Evolutionary conservation across 2,113 vertebrate genomes (phyloP), one percentile per base, ranked within the genome.

Genomic region (Leucoraja erinaceus): DNA sequence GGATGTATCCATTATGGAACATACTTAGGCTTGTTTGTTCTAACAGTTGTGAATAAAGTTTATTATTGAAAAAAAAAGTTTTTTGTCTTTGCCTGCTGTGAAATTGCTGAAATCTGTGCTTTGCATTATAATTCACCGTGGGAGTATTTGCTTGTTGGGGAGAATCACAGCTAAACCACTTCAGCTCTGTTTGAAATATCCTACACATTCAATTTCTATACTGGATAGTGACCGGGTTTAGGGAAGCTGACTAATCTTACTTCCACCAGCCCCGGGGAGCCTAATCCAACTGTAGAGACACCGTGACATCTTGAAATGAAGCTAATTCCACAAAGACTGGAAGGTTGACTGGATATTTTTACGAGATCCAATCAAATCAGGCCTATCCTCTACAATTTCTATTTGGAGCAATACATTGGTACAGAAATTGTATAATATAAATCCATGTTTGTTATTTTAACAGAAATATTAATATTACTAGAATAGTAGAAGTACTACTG

Each of bases 1-100:
- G 63, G 59, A n/a, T 88, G 59, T 61, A 7, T 14, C 14, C 61
- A 28, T n/a, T 88, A 88, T 88, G 61, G 25, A 88, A 18, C 14
- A 14, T 28, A 88, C 11, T 63, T 63, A 88, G 59, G 83, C 59
- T 31, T 88, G 83, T 88, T 88, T 88, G 83, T 88, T 88, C 83
- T 63, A 31, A 88, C 14, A 11, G 28, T 18, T 25, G 10, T 84
- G 28, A 47, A 47, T 47, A 47, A 47, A 47, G 38, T 47, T 47
- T 47, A 47, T 47, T 47, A 47, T 47, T 78, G 38, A 47, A 47
- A 47, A 47, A 47, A 47, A 47, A 20, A 25, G 31, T 33, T 18
- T 16, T 88, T 31, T 86, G 61, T 31, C 28, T 66, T 88, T 56
- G 31, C 38, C 22, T 12, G 6, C 54, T 10, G 22, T 84, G 9